Evolutionary conservation across 2,888 invertebrate genomes (phyloP).

Genomic region (Agrochola macilenta): DNA sequence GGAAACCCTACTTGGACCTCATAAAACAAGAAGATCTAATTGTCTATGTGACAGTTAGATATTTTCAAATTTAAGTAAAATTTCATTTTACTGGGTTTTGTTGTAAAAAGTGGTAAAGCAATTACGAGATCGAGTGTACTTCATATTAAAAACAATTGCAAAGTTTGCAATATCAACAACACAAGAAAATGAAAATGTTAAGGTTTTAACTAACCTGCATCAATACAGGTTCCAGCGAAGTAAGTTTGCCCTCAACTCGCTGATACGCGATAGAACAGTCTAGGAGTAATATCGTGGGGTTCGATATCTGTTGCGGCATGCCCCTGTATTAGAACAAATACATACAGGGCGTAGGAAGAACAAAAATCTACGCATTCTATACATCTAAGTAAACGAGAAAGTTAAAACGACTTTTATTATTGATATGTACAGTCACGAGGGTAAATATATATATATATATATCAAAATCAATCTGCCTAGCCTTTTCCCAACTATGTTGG

Average conservation of each 20-base stretch:
- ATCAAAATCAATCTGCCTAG: too few species aligned
- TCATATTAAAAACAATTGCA: neutral
- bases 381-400: neutral
- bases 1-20: too few species aligned
- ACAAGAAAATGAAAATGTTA: neutral
- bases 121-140: too few species aligned
- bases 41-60: too few species aligned
- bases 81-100: too few species aligned
- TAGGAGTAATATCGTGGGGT: slow-evolving; percentile 96
- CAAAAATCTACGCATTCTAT: neutral
- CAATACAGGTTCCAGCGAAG: slow-evolving; percentile 98
- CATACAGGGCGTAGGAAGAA: neutral
- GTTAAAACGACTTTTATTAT: neutral
- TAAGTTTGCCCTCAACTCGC: slow-evolving; percentile 97
- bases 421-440: neutral
- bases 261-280: slow-evolving; percentile 98
- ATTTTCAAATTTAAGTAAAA: too few species aligned
- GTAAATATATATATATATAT: too few species aligned
- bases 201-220: slow-evolving; percentile 92
- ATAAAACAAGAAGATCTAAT: too few species aligned
- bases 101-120: too few species aligned
- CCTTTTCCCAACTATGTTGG: too few species aligned
- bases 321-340: slow-evolving; percentile 72
- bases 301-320: slow-evolving; percentile 94
- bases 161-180: neutral